phyloP scores from a whole-genome alignment of 2,113 vertebrate genomes.

The Lanius collurio region DNA sequence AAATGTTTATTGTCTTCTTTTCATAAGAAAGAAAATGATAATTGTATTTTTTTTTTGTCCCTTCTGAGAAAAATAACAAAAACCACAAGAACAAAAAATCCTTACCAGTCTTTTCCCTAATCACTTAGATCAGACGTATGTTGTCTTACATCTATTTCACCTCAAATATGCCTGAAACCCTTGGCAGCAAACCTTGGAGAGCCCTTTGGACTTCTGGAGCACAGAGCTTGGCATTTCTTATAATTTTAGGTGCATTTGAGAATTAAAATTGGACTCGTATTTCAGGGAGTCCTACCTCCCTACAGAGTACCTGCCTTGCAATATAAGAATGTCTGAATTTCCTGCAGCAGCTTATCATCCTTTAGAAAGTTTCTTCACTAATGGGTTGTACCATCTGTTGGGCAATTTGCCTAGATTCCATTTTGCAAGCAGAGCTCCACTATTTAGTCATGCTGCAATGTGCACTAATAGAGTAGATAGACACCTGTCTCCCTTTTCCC shows the following conservation, averaged over 20 bases:
- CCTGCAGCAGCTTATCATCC: background rate
- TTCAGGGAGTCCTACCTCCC: background rate
- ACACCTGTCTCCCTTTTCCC: background rate
- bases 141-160: background rate
- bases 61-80: background rate
- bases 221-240: background rate
- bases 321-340: background rate
- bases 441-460: background rate
- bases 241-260: background rate
- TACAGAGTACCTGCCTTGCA: background rate
- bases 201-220: background rate
- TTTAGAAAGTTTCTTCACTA: slow-evolving; percentile 21
- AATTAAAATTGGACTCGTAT: background rate
- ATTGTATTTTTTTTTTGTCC: background rate
- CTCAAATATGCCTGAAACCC: background rate
- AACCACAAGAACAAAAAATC: background rate
- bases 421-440: background rate
- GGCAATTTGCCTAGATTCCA: slow-evolving; percentile 20
- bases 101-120: background rate
- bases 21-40: background rate
- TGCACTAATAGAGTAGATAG: background rate
- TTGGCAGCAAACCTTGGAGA: background rate
- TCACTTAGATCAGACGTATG: background rate
- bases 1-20: background rate
- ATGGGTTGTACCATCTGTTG: slow-evolving; percentile 52